Evolutionary conservation across 2,797 vertebrate genomes (phyloP).

Genomic region (Rhabdophis nuchalis): DNA sequence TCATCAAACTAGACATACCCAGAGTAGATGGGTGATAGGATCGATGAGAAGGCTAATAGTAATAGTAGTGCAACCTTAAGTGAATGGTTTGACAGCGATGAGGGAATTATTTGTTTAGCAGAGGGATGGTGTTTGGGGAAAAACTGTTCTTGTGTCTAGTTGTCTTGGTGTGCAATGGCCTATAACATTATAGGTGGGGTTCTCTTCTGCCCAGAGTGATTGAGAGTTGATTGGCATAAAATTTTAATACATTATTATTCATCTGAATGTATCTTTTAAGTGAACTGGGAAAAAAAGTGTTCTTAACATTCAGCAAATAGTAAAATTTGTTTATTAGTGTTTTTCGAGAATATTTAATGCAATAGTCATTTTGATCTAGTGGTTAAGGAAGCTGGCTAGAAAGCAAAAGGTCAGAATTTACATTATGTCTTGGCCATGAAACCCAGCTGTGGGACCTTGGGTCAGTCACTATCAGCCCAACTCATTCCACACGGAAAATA

Average conservation of each 20-base stretch:
- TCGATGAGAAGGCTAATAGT: too few relatives aligned
- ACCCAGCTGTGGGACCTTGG: background rate
- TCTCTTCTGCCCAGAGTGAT: background rate
- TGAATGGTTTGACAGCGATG: too few relatives aligned
- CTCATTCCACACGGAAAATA: background rate
- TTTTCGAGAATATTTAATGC: background rate
- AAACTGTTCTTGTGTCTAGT: too few relatives aligned
- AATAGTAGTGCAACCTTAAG: too few relatives aligned
- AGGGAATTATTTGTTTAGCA: too few relatives aligned
- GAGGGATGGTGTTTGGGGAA: too few relatives aligned
- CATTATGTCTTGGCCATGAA: background rate
- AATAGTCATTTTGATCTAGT: background rate
- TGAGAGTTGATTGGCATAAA: background rate
- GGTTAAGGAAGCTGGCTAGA: background rate
- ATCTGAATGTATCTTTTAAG: background rate
- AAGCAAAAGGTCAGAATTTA: background rate
- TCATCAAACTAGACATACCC: too few relatives aligned
- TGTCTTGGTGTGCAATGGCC: too few relatives aligned
- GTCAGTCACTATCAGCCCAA: background rate
- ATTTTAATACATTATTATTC: background rate
- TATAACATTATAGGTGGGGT: background rate
- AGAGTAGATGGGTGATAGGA: too few relatives aligned
- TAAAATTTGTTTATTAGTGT: background rate
- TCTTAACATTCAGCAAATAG: background rate
- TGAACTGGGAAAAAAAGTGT: background rate